Evolutionary conservation across 2,888 invertebrate species (phyloP), one percentile per base, ranked within the genome.

Genomic region (Noctua fimbriata): DNA sequence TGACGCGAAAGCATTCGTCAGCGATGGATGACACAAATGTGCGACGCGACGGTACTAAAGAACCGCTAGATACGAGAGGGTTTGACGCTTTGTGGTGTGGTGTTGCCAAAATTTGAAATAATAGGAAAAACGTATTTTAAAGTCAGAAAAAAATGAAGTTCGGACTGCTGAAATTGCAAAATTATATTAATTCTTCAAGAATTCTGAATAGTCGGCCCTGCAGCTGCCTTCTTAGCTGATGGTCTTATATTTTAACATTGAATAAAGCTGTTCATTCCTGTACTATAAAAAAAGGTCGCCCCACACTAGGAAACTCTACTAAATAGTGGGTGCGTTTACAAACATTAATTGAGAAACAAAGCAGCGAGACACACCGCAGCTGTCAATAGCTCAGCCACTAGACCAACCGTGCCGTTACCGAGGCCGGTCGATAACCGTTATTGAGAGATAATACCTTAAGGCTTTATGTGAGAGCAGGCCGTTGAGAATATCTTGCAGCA

Each of bases 1-100:
- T 79, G 84, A 86, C 81, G 77, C 71, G 41, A 78, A 78, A 74
- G 82, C 86, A 86, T 86, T 88, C 88, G 88, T 87, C 89, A 89
- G 87, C 84, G 82, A 70, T 58, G 84, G 80, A 78, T 78, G 85
- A 74, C 76, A 79, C 49, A 78, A 88, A 87, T 87, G 80, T 85
- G 67, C 55, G 78, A 69, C 60, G 69, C 71, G 84, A 75, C 75
- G 71, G 67, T 79, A 78, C 72, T 82, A 81, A 84, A 84, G 72
- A 76, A 84, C 65, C 60, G 67, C 69, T 71, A 66, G 74, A 81
- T 79, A 79, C 69, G 80, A 84, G 78, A 79, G 80, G 74, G 87
- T 86, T 85, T 85, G 82, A 77, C 65, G 79, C 12, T 80, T 72
- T 66, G 73, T 18, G 55, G 36, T 47, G 9, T 65, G 65, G 60